phyloP scores from a whole-genome alignment of 2,113 vertebrate species.

The Tragelaphus scriptus region DNA sequence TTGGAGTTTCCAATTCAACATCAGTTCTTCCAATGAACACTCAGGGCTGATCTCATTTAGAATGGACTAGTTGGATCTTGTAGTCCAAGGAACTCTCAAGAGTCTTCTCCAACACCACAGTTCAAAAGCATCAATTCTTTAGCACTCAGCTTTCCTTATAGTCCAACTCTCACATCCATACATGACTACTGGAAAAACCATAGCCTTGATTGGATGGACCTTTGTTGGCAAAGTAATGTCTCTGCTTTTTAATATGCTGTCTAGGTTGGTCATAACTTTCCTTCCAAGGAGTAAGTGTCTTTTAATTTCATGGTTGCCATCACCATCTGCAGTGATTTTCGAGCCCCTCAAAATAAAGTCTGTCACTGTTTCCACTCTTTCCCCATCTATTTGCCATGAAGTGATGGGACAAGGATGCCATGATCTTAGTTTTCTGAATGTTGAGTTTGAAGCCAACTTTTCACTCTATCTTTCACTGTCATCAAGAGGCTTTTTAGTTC shows the following conservation, averaged over 20 bases:
- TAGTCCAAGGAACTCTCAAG: background rate
- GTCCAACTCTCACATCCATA: background rate
- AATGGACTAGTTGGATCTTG: background rate
- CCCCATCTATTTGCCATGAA: background rate
- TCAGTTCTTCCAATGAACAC: background rate
- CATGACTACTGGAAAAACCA: background rate
- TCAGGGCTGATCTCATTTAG: background rate
- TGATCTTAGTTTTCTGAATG: background rate
- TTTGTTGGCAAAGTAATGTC: background rate
- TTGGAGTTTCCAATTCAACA: background rate
- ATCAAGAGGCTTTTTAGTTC: background rate
- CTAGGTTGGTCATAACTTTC: background rate
- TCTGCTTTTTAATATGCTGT: background rate
- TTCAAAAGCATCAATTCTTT: background rate
- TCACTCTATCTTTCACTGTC: background rate
- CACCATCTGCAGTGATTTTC: background rate
- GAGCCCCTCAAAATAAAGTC: background rate
- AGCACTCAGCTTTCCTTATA: background rate
- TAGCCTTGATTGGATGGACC: background rate
- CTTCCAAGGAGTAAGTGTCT: background rate
- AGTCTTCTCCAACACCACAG: background rate
- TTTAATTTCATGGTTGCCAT: background rate
- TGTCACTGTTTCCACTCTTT: background rate
- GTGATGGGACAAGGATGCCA: background rate
- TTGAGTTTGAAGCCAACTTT: background rate